Evolutionary conservation across 2,888 invertebrate genomes (phyloP).

Genomic region (Drosophila kokeensis): DNA sequence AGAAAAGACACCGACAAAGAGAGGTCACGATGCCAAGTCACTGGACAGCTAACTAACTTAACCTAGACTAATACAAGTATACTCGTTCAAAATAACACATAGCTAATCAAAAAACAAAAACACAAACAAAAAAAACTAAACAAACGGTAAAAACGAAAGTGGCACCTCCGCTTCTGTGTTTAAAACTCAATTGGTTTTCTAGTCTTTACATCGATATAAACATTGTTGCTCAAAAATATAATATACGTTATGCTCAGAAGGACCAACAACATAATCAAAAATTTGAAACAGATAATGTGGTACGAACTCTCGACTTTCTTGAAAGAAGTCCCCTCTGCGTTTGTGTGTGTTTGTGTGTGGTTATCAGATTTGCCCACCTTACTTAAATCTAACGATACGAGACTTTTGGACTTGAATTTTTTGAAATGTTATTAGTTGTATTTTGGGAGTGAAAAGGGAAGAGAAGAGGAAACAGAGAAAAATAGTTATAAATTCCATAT

Average conservation of each 20-base stretch:
- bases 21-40: background rate
- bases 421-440: background rate
- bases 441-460: constrained; percentile 22
- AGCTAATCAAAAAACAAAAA: background rate
- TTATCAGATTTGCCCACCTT: background rate
- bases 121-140: background rate
- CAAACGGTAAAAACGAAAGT: background rate
- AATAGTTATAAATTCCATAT: constrained; percentile 30
- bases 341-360: constrained; percentile 9
- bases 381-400: constrained; percentile 1
- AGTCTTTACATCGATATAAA: constrained; percentile 23
- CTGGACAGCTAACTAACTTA: background rate
- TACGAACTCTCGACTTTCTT: background rate
- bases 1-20: constrained; percentile 3
- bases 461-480: constrained; percentile 45
- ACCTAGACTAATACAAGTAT: background rate
- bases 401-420: constrained; percentile 9
- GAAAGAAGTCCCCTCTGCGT: background rate
- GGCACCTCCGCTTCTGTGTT: background rate
- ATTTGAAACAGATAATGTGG: background rate
- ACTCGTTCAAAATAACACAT: background rate
- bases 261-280: constrained; percentile 4
- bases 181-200: constrained; percentile 36
- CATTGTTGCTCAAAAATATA: constrained; percentile 20
- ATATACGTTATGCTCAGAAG: constrained; percentile 5